Conservation (phyloP, 2,113 vertebrate species). For the Microtus richardsoni region DNA sequence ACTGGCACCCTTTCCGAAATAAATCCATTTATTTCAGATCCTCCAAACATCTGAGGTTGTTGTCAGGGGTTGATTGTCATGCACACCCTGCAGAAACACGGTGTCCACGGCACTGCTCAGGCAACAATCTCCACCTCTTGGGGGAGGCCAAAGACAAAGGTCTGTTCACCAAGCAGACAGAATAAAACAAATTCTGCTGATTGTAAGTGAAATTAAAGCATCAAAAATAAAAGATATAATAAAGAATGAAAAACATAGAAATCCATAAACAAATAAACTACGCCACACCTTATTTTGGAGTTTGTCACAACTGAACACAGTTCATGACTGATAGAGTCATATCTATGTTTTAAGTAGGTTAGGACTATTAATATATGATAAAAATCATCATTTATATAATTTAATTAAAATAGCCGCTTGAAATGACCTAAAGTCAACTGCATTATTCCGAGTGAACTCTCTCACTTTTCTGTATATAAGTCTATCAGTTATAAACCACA, state of each 20-base stretch:
- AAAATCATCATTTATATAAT: conserved; percentile 19
- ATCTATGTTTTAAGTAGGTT: conserved; percentile 9
- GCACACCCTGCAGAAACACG: conserved; percentile 3
- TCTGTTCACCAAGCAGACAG: background rate
- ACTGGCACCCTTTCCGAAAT: background rate
- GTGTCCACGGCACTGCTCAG: background rate
- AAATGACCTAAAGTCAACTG: background rate
- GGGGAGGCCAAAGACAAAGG: background rate
- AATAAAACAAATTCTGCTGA: background rate
- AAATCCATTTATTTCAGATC: conserved; percentile 57
- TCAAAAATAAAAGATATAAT: background rate
- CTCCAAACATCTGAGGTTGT: conserved; percentile 19
- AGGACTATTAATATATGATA: background rate
- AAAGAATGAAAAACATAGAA: background rate
- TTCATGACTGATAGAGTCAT: background rate
- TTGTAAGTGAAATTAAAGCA: background rate
- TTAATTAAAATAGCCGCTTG: conserved; percentile 48
- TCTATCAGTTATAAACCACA: background rate
- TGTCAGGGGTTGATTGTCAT: conserved; percentile 47
- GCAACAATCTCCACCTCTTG: background rate
- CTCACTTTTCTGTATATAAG: background rate
- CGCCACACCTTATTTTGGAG: background rate
- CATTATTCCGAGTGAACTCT: conserved; percentile 4
- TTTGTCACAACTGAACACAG: background rate
- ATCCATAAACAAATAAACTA: background rate